phyloP scores from a whole-genome alignment of 2,888 invertebrate species.

The Aspidiotus rigidus region DNA sequence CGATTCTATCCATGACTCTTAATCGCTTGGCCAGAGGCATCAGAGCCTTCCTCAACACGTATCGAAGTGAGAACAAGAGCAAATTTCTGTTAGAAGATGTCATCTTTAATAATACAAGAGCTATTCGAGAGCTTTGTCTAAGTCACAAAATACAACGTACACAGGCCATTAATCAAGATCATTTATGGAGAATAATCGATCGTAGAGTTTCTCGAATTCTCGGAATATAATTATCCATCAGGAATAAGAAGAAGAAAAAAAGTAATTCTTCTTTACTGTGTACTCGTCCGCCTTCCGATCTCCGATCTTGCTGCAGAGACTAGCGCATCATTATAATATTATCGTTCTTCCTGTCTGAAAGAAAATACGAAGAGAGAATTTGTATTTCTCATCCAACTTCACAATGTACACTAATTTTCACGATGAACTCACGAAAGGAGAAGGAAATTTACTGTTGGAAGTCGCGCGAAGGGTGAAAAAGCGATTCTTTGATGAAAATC shows the following conservation, averaged over 20 bases:
- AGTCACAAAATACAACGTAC: not conserved
- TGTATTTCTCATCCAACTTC: not conserved
- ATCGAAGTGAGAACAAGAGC: not conserved
- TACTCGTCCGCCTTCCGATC: not conserved
- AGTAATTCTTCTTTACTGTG: not conserved
- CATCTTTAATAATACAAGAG: not conserved
- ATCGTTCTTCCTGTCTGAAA: not conserved
- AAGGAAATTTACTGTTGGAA: not conserved
- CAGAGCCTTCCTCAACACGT: too few relatives aligned
- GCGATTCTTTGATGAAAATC: too few relatives aligned
- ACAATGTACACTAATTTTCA: not conserved
- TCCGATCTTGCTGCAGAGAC: too few relatives aligned
- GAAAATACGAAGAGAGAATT: not conserved
- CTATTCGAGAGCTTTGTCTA: not conserved
- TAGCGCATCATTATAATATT: not conserved
- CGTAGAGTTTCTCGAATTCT: conserved; percentile 1
- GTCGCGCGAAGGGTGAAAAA: not conserved
- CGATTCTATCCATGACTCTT: too few relatives aligned
- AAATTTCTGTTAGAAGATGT: not conserved
- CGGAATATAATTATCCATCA: not conserved
- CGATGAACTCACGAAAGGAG: not conserved
- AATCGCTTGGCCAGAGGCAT: too few relatives aligned
- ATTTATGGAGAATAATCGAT: not conserved
- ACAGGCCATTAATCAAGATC: not conserved
- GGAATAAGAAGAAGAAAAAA: not conserved